Conservation (phyloP, 2,113 vertebrate species). For the Butorides virescens region DNA sequence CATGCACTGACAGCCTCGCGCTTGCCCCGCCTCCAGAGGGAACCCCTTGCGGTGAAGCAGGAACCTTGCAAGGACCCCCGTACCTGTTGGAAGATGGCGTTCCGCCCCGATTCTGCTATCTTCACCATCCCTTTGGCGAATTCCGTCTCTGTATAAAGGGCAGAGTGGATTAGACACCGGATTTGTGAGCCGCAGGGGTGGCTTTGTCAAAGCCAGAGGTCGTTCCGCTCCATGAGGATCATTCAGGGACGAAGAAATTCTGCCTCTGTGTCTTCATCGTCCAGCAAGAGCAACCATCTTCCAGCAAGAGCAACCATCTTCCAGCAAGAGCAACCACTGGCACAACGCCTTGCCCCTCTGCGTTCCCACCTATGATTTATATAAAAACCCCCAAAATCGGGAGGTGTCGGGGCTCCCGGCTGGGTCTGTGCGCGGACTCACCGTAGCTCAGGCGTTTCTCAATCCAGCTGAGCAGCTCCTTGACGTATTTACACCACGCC, state of each 20-base stretch:
- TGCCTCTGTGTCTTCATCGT: not conserved
- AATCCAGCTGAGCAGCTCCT: constrained; percentile 89
- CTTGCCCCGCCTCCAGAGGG: not conserved
- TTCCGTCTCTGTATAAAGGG: constrained; percentile 63
- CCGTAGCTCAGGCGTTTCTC: constrained; percentile 88
- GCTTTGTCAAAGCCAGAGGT: not conserved
- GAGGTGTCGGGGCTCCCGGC: fast-evolving
- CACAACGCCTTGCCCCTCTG: fast-evolving
- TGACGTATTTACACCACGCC: constrained; percentile 90
- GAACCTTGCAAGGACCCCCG: fast-evolving
- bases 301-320: no score
- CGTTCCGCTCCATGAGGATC: no score
- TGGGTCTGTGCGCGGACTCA: constrained; percentile 28
- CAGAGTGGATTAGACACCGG: not conserved
- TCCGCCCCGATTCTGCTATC: constrained; percentile 80
- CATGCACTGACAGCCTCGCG: fast-evolving
- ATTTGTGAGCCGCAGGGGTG: not conserved
- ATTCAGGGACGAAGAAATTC: not conserved
- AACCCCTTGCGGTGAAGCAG: not conserved
- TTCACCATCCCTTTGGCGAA: constrained; percentile 85
- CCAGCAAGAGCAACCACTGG: no score
- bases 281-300: not conserved
- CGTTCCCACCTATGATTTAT: not conserved
- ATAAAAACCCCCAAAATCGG: not conserved
- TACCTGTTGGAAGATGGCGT: constrained; percentile 83